phyloP scores from a whole-genome alignment of 2,888 invertebrate genomes.

The Argyresthia goedartella region DNA sequence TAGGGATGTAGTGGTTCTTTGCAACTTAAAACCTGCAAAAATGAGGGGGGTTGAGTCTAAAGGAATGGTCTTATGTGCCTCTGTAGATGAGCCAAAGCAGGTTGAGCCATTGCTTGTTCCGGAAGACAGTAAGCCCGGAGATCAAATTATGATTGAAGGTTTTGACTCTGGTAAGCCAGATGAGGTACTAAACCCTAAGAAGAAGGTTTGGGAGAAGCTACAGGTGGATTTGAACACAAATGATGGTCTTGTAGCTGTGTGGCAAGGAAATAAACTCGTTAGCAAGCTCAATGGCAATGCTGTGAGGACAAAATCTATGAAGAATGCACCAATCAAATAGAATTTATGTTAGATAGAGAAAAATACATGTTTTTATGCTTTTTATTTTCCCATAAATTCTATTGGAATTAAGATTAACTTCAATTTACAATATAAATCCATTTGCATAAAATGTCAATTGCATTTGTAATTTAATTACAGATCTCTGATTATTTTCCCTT shows the following conservation, averaged over 20 bases:
- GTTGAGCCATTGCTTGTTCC: slow-evolving; percentile 91
- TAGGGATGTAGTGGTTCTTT: slow-evolving; percentile 91
- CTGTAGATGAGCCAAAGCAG: slow-evolving; percentile 80
- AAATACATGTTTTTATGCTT: neutral
- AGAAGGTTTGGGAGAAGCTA: slow-evolving; percentile 96
- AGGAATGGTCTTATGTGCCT: slow-evolving; percentile 95
- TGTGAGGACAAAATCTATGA: slow-evolving; percentile 80
- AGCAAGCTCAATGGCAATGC: slow-evolving; percentile 80
- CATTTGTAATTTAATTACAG: neutral
- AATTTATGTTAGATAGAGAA: slow-evolving; percentile 7
- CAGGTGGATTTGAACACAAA: slow-evolving; percentile 84
- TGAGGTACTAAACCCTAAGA: slow-evolving; percentile 92
- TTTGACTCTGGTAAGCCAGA: slow-evolving; percentile 84
- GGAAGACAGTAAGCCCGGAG: slow-evolving; percentile 81
- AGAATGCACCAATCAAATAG: slow-evolving; percentile 87
- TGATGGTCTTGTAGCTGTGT: slow-evolving; percentile 80
- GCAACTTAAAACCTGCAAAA: slow-evolving; percentile 97
- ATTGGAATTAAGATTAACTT: neutral
- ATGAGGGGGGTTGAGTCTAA: slow-evolving; percentile 93
- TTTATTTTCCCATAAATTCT: too few species aligned
- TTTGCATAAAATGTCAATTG: neutral
- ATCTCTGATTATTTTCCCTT: too few species aligned
- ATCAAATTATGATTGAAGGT: slow-evolving; percentile 86
- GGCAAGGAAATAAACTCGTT: slow-evolving; percentile 85
- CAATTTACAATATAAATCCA: neutral